A percentile compares a stretch with the other conserved stretches of the same genome.
Conservation (phyloP, 2,113 vertebrate genomes). For the Mastomys natalensis region DNA sequence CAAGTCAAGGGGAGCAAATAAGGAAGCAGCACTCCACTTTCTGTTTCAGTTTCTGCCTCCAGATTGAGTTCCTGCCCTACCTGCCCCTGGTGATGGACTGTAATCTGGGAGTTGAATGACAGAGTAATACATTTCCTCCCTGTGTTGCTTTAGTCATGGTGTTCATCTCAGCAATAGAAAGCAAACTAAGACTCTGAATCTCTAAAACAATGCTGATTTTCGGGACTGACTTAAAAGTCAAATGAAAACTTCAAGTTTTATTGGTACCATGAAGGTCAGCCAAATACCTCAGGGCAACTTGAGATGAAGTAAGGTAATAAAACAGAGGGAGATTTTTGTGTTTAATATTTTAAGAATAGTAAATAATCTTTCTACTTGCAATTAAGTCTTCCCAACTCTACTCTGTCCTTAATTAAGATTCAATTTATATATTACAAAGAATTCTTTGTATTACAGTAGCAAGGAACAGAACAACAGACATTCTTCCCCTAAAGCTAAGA, state of each 20-base stretch:
- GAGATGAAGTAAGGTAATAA: background rate
- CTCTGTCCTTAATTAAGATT: background rate
- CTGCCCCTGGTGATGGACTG: background rate
- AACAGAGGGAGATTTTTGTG: background rate
- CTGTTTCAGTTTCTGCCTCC: background rate
- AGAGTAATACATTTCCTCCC: background rate
- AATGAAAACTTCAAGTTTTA: conserved; percentile 51
- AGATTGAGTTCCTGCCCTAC: background rate
- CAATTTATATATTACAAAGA: background rate
- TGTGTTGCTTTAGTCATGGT: background rate
- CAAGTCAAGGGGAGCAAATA: background rate
- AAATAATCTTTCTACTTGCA: background rate
- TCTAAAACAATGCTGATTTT: conserved; percentile 49
- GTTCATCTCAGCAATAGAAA: background rate
- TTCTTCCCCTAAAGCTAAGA: conserved; percentile 3
- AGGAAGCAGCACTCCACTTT: background rate
- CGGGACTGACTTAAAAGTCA: conserved; percentile 47
- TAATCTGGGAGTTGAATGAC: no score
- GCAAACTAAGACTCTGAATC: background rate
- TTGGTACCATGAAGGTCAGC: conserved; percentile 11
- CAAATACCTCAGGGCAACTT: conserved; percentile 30
- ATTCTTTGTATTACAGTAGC: background rate
- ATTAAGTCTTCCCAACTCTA: background rate
- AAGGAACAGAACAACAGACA: background rate
- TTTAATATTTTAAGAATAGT: background rate